These are phyloP conservation scores for Drosophila histrio DNA, from an alignment of 2,888 invertebrate species.

Conservation along the genomic window DNA sequence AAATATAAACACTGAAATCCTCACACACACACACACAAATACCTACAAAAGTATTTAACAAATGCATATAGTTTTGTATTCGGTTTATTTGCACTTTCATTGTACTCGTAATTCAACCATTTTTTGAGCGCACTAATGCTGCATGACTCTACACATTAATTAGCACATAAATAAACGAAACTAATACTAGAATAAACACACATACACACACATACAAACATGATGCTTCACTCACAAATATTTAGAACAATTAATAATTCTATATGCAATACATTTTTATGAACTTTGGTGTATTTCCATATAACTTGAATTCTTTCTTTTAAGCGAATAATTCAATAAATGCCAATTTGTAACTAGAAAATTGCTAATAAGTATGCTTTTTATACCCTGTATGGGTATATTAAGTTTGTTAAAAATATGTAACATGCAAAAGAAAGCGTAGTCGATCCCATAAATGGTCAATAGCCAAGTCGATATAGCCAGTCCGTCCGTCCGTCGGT, in stretches of 20 bases:
- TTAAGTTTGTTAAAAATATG: too few relatives aligned
- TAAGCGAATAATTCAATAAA: too few relatives aligned
- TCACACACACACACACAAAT: constrained; percentile 1
- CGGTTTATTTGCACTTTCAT: constrained; percentile 49
- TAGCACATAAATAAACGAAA: constrained; percentile 43
- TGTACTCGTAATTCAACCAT: constrained; percentile 38
- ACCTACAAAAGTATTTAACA: constrained; percentile 17
- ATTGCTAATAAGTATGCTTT: too few relatives aligned
- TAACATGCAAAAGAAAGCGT: too few relatives aligned
- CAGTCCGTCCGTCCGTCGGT: too few relatives aligned
- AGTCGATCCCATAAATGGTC: too few relatives aligned
- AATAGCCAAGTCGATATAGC: too few relatives aligned
- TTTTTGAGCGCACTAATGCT: constrained; percentile 65
- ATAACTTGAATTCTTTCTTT: too few relatives aligned
- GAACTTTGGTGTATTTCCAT: too few relatives aligned
- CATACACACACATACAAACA: constrained; percentile 11
- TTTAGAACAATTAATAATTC: not conserved
- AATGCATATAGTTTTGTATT: constrained; percentile 36
- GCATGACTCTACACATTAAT: constrained; percentile 64
- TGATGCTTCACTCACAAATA: not conserved
- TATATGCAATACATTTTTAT: not conserved
- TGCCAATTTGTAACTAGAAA: too few relatives aligned
- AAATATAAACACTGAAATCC: constrained; percentile 6
- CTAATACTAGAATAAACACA: constrained; percentile 4
- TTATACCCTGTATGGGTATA: too few relatives aligned